Evolutionary conservation across 2,888 invertebrate species (phyloP), one percentile per base, ranked within the genome.

Genomic region (Heliothis peltigera): DNA sequence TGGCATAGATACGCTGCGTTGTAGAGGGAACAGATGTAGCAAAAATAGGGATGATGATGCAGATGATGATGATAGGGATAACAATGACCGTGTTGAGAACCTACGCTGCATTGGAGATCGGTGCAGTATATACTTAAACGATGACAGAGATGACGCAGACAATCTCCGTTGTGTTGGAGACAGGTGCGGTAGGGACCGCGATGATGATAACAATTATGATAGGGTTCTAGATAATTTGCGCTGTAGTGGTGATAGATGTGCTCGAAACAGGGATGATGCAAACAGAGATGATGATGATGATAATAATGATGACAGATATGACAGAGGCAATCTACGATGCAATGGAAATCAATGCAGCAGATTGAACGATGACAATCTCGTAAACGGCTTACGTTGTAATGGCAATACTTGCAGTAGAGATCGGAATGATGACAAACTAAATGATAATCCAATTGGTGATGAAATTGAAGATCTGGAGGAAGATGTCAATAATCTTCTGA

Each of bases 231-330:
- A 42, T 1, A 22, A 60, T 22, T 19, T 66, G 19, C 53, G 42
- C 12, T 66, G 67, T 35, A 15, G 19, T 22, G 67, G 59, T 8
- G 25, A 67, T 32, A 39, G 28, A 52, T 58, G 48, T 19, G 18
- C 17, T n/a, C 18, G 42, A 10, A 32, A 17, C 18, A 25, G 22
- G 17, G 17, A 55, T 19, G 54, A 55, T 46, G 15, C 35, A 35
- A 35, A 35, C 15, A 35, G 22, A 6, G 18, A 21, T 15, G 0
- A 3, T 25, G 39, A 28, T 10, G 2, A 0, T 12, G 8, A 60
- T 15, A 22, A 56, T 35, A 15, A 35, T 35, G 35, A 35, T 35
- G 15, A 35, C 1, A 35, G 35, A 2, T 0, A 35, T 35, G 15
- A 15, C 4, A 35, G 35, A 35, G 15, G 15, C 3, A 15, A 35